phyloP scores from a whole-genome alignment of 2,113 vertebrate genomes.

The Trichomycterus rosablanca region DNA sequence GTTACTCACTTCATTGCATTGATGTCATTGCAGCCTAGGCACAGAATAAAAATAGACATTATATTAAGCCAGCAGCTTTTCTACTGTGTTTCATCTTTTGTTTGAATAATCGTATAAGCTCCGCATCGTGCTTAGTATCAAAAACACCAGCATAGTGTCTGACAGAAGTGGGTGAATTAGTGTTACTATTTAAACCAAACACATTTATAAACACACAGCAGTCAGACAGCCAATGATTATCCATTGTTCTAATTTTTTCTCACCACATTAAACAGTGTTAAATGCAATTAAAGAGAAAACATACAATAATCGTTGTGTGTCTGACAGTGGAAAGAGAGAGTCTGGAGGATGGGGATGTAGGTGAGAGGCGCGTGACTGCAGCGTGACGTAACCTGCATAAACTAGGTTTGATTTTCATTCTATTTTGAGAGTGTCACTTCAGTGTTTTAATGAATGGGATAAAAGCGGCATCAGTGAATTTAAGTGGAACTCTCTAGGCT shows the following conservation, averaged over 20 bases:
- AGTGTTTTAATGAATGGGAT: conserved; percentile 21
- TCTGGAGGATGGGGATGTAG: background rate
- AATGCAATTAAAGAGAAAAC: conserved; percentile 15
- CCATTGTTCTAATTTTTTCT: conserved; percentile 1
- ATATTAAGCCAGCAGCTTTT: conserved; percentile 3
- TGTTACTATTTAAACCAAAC: background rate
- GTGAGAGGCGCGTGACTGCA: background rate
- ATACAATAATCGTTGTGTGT: background rate
- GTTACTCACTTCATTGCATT: too few species aligned
- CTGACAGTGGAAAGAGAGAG: background rate
- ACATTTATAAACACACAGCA: background rate
- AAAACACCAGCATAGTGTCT: too few species aligned
- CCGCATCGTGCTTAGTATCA: conserved; percentile 15
- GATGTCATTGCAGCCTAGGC: conserved; percentile 10
- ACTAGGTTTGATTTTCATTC: background rate
- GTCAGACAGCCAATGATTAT: background rate
- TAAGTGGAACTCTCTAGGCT: conserved; percentile 11
- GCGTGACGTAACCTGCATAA: background rate
- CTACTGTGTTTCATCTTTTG: conserved; percentile 1
- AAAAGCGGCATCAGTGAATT: conserved; percentile 16
- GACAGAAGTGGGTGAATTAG: too few species aligned
- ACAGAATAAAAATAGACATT: too few species aligned
- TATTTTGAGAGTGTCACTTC: background rate
- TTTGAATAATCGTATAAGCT: conserved; percentile 1
- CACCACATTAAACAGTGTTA: background rate